phyloP scores from a whole-genome alignment of 2,113 vertebrate species.

The Chaetura pelagica region DNA sequence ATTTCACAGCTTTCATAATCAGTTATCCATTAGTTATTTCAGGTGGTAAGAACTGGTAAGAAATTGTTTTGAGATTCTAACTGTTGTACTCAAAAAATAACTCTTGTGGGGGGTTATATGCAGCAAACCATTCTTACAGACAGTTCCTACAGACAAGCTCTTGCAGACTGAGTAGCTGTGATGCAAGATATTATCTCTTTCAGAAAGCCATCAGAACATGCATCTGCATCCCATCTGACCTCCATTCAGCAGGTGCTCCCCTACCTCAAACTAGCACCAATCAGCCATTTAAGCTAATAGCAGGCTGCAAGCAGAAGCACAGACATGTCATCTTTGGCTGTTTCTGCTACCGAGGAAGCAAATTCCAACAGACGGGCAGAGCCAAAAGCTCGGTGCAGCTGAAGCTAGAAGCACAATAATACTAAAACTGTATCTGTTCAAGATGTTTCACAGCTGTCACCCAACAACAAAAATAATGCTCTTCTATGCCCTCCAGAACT shows the following conservation, averaged over 20 bases:
- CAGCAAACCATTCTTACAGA: background rate
- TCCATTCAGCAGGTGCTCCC: background rate
- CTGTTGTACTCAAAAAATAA: background rate
- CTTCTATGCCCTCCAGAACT: background rate
- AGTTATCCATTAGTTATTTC: background rate
- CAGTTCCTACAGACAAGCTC: background rate
- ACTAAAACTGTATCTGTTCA: background rate
- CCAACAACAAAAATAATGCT: background rate
- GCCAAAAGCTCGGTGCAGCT: background rate
- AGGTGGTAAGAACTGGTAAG: background rate
- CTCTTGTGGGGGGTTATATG: accelerated
- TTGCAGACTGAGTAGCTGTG: background rate
- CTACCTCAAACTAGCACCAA: background rate
- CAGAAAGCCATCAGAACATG: background rate
- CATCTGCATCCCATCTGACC: background rate
- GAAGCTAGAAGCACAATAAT: background rate
- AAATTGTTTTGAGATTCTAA: background rate
- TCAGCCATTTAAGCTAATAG: background rate
- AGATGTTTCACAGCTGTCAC: background rate
- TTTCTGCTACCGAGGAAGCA: background rate
- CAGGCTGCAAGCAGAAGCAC: background rate
- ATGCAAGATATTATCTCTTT: background rate
- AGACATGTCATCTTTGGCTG: background rate
- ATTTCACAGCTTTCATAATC: background rate
- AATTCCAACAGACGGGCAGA: background rate